Conservation (phyloP, 2,113 vertebrate species). For the Psephotus haematonotus region DNA sequence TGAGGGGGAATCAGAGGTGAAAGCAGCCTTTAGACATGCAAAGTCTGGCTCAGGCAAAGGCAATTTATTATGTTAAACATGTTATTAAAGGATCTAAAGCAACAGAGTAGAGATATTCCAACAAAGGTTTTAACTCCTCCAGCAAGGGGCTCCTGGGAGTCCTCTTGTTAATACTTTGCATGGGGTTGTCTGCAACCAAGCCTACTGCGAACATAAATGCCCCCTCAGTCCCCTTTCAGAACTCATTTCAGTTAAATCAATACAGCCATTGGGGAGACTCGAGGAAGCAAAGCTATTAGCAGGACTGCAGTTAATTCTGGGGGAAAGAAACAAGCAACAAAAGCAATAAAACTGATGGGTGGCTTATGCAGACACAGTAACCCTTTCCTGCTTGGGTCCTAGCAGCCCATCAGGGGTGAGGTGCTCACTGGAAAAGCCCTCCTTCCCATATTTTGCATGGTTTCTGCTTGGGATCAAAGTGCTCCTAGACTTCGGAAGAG, state of each 20-base stretch:
- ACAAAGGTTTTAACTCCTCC: slow-evolving; percentile 26
- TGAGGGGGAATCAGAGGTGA: neutral
- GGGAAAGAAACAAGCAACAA: slow-evolving; percentile 42
- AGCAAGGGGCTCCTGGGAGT: slow-evolving; percentile 43
- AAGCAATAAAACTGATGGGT: slow-evolving; percentile 58
- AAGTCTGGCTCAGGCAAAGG: neutral
- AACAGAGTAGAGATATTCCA: slow-evolving; percentile 22
- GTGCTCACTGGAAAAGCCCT: neutral
- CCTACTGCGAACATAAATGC: neutral
- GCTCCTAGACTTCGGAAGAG: neutral
- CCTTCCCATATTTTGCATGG: neutral
- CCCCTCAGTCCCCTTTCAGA: slow-evolving; percentile 1
- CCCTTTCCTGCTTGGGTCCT: neutral
- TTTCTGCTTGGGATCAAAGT: neutral
- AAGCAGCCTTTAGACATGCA: neutral
- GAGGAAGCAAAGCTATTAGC: slow-evolving; percentile 50
- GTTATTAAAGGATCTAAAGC: slow-evolving; percentile 37
- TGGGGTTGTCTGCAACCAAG: neutral
- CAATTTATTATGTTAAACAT: slow-evolving; percentile 58
- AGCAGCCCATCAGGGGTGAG: neutral
- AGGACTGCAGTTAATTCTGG: slow-evolving; percentile 49
- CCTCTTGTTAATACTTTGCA: slow-evolving; percentile 22
- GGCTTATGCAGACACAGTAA: slow-evolving; percentile 19
- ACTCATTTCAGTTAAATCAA: slow-evolving; percentile 14
- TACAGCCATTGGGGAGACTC: neutral